Conservation (phyloP, 2,113 vertebrate genomes). For the Semnornis frantzii region DNA sequence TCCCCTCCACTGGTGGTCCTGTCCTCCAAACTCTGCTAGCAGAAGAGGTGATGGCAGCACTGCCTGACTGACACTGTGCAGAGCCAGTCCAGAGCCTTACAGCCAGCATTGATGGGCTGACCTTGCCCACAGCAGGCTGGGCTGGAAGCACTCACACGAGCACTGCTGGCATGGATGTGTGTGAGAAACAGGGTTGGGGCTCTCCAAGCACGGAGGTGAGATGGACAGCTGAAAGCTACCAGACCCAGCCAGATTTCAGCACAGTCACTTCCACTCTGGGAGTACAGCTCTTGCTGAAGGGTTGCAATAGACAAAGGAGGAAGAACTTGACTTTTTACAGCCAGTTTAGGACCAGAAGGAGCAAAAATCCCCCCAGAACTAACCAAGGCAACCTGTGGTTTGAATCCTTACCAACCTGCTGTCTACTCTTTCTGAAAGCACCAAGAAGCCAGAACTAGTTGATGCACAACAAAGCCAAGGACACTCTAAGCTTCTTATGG, state of each 20-base stretch:
- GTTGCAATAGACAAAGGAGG: neutral
- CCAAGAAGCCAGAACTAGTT: neutral
- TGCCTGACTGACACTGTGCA: neutral
- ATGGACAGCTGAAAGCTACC: neutral
- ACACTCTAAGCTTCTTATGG: neutral
- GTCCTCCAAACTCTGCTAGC: neutral
- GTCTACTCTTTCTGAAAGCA: neutral
- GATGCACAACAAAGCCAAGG: neutral
- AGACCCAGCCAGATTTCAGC: neutral
- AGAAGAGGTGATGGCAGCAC: rapidly evolving
- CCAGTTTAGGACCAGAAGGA: neutral
- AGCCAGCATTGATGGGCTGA: neutral
- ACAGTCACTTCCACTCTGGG: neutral
- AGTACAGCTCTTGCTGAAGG: neutral
- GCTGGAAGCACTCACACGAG: rapidly evolving
- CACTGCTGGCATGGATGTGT: rapidly evolving
- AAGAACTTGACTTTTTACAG: neutral
- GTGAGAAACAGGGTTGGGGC: neutral
- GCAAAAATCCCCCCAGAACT: neutral
- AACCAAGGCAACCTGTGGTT: neutral
- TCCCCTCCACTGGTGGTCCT: neutral
- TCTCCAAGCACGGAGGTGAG: neutral
- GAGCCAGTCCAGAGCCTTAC: neutral
- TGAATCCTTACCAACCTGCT: neutral
- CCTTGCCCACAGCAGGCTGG: neutral